Evolutionary conservation across 2,797 vertebrate genomes (phyloP).

Genomic region (Percopsis omiscomaycus): DNA sequence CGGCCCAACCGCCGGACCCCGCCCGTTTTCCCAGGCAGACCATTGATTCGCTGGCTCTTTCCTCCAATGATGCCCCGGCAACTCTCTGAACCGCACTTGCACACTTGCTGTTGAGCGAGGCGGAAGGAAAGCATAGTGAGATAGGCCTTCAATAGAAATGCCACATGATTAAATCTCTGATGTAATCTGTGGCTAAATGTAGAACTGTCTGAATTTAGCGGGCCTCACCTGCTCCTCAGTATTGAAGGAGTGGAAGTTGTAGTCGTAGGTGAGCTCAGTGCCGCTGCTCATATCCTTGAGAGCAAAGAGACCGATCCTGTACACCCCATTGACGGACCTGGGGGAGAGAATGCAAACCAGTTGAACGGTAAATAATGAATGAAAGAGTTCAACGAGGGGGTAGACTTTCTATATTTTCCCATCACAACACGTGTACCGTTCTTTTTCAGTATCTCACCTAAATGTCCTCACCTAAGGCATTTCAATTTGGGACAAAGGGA

Average conservation of each 20-base stretch:
- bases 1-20: slow-evolving; percentile 84
- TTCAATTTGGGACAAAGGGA: slow-evolving; percentile 23
- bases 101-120: slow-evolving; percentile 84
- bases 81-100: slow-evolving; percentile 89
- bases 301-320: slow-evolving; percentile 93
- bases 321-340: slow-evolving; percentile 97
- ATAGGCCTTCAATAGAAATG: too few relatives aligned
- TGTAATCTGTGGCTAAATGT: neutral
- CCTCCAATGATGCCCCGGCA: slow-evolving; percentile 96
- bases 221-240: slow-evolving; percentile 90
- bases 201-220: neutral
- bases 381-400: neutral
- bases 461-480: slow-evolving; percentile 10
- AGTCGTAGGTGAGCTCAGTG: slow-evolving; percentile 94
- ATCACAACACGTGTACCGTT: too few relatives aligned
- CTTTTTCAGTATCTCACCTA: slow-evolving; percentile 14
- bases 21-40: slow-evolving; percentile 81
- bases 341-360: neutral
- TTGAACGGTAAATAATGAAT: neutral
- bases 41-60: slow-evolving; percentile 91
- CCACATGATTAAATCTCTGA: neutral
- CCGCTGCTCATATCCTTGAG: slow-evolving; percentile 91
- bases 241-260: slow-evolving; percentile 98
- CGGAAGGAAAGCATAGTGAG: neutral
- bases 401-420: too few relatives aligned